These are phyloP conservation scores for Verasper variegatus DNA, from an alignment of 2,113 vertebrate genomes.

Conservation along the genomic window DNA sequence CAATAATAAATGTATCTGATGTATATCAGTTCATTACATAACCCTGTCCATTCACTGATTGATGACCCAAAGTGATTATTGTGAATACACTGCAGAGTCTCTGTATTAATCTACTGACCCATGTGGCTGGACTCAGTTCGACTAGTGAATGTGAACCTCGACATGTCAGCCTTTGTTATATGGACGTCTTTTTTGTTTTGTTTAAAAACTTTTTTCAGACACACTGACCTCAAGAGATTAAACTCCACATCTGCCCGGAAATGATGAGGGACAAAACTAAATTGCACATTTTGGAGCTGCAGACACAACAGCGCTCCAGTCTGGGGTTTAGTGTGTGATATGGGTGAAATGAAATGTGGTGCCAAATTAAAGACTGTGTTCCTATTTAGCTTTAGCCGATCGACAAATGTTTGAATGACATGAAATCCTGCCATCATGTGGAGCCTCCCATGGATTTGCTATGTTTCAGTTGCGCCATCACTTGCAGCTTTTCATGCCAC, in stretches of 20 bases:
- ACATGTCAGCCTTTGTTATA: neutral
- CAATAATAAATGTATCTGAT: neutral
- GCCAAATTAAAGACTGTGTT: neutral
- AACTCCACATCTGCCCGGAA: constrained; percentile 21
- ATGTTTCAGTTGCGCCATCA: constrained; percentile 45
- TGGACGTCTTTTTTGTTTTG: neutral
- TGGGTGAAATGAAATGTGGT: neutral
- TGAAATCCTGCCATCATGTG: constrained; percentile 27
- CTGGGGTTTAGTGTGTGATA: neutral
- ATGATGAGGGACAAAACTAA: constrained; percentile 7
- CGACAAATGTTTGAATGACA: neutral
- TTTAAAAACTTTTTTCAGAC: constrained; percentile 8
- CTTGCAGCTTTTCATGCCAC: constrained; percentile 63
- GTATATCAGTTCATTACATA: constrained; percentile 1
- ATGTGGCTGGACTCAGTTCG: constrained; percentile 6
- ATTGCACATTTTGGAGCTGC: constrained; percentile 18
- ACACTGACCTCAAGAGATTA: constrained; percentile 36
- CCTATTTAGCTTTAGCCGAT: neutral
- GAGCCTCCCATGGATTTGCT: constrained; percentile 10
- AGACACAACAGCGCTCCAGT: constrained; percentile 15
- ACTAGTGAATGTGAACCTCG: neutral
- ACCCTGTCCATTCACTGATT: neutral
- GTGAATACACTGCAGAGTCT: constrained; percentile 6
- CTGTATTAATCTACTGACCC: constrained; percentile 20
- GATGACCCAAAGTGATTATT: constrained; percentile 24